Conservation (phyloP, 1,140 invertebrate genomes). For the Drosophila prosaltans region DNA sequence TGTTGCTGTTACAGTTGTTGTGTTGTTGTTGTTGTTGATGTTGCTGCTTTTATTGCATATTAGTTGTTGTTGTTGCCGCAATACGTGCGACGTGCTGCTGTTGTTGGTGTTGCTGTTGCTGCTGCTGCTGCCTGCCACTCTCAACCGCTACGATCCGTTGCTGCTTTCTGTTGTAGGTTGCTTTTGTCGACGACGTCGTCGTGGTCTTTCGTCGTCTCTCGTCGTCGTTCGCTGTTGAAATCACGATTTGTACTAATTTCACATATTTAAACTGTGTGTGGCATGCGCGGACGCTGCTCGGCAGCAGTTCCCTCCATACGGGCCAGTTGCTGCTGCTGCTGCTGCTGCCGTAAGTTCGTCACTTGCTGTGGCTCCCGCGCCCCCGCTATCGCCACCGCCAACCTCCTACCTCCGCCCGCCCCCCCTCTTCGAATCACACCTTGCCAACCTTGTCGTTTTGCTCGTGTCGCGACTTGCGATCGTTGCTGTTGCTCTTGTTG, state of each 20-base stretch:
- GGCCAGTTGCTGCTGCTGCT: constrained; percentile 73
- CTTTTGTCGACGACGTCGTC: constrained; percentile 41
- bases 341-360: constrained; percentile 73
- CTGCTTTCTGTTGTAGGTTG: constrained; percentile 38
- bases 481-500: constrained; percentile 48
- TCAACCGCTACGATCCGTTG: constrained; percentile 50
- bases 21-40: constrained; percentile 7
- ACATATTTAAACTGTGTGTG: constrained; percentile 83
- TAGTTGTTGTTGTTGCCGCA: constrained; percentile 54
- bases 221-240: constrained; percentile 83
- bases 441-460: constrained; percentile 50
- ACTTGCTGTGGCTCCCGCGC: constrained; percentile 62
- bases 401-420: neutral
- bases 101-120: constrained; percentile 37
- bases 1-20: constrained; percentile 28
- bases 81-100: constrained; percentile 55
- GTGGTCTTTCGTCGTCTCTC: constrained; percentile 63
- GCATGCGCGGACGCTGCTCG: constrained; percentile 66
- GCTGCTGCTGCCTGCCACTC: constrained; percentile 29
- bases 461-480: constrained; percentile 68
- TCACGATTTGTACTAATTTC: constrained; percentile 83
- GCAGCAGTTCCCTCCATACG: constrained; percentile 62
- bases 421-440: constrained; percentile 45
- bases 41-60: constrained; percentile 68
- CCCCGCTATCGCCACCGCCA: constrained; percentile 25